Evolutionary conservation across 2,888 invertebrate species (phyloP).

Genomic region (Sisyra nigra): DNA sequence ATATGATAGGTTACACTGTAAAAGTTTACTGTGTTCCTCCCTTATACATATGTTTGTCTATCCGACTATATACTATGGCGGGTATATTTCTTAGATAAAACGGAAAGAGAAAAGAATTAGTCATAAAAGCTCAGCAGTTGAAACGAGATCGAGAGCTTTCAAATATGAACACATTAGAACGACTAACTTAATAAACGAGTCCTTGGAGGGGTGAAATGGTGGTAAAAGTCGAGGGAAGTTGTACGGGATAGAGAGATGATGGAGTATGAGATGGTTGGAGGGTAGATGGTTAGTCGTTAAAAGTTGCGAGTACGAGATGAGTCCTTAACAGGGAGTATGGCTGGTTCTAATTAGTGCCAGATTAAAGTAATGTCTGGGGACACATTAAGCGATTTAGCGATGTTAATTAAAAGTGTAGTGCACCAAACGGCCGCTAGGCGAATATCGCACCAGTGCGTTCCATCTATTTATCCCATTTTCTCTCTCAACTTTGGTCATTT

Average conservation of each 20-base stretch:
- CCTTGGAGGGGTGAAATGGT: background rate
- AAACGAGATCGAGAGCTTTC: background rate
- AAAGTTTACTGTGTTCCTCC: no score
- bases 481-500: background rate
- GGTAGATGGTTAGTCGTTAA: background rate
- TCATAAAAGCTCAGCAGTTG: background rate
- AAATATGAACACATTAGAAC: background rate
- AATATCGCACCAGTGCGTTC: constrained; percentile 1
- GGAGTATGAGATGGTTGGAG: background rate
- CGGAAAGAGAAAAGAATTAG: constrained; percentile 1
- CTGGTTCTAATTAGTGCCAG: constrained; percentile 44
- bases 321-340: constrained; percentile 18
- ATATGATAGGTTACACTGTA: no score
- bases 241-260: background rate
- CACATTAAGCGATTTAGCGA: constrained; percentile 37
- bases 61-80: no score
- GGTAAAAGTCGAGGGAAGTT: background rate
- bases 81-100: background rate
- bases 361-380: constrained; percentile 46
- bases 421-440: constrained; percentile 12
- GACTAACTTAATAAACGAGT: background rate
- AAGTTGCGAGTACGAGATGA: constrained; percentile 11
- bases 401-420: constrained; percentile 34
- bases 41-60: no score
- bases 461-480: background rate